A percentile compares a stretch with the other conserved stretches of the same genome.
Conservation (phyloP, 23 tunicate species). For the Ascidia mentula region DNA sequence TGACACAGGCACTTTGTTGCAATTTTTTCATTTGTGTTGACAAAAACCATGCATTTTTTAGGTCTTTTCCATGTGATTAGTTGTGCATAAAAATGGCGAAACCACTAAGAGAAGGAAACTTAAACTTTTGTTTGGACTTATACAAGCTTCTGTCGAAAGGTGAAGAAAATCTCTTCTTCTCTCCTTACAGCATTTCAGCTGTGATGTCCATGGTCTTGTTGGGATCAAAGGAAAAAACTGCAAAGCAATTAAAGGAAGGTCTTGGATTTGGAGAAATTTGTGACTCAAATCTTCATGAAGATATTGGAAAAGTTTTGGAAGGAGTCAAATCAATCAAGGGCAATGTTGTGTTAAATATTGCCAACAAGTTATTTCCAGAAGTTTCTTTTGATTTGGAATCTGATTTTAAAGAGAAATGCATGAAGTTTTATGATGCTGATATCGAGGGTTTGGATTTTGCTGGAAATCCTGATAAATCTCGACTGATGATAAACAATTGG, state of each 20-base stretch:
- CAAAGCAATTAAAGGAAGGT: constrained; percentile 22
- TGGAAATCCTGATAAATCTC: constrained; percentile 41
- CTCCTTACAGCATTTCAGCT: constrained; percentile 54
- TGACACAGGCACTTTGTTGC: no score
- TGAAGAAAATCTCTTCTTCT: constrained; percentile 33
- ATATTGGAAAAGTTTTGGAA: neutral
- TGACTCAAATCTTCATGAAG: neutral
- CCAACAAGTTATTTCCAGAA: constrained; percentile 69
- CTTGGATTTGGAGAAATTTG: neutral
- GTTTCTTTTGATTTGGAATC: constrained; percentile 22
- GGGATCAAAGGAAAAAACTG: constrained; percentile 42
- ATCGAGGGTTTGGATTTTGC: constrained; percentile 28
- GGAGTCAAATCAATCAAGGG: neutral
- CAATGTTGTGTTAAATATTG: constrained; percentile 37
- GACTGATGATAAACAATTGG: constrained; percentile 62
- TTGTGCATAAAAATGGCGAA: no score
- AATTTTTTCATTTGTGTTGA: no score
- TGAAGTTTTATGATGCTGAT: constrained; percentile 18
- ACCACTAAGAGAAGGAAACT: neutral
- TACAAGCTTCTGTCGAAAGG: neutral
- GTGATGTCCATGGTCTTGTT: constrained; percentile 37
- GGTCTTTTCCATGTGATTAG: no score
- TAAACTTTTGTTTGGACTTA: neutral
- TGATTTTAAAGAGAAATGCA: constrained; percentile 18
- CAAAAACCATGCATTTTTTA: no score